These are phyloP conservation scores for Gallinago solitaria DNA, from an alignment of 2,797 vertebrate species.

Conservation along the genomic window DNA sequence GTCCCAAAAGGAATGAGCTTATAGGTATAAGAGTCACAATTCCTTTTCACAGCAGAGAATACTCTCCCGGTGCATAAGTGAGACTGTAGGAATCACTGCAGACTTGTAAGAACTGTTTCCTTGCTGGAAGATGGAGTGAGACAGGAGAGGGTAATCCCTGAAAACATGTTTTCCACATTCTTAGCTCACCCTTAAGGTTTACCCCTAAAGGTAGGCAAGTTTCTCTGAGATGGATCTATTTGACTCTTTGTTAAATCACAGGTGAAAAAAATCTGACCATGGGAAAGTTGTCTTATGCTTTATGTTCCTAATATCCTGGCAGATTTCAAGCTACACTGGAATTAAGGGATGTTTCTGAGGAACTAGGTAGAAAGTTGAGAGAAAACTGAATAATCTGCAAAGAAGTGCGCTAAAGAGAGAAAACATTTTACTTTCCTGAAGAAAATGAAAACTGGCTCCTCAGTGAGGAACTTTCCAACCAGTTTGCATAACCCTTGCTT, in stretches of 20 bases:
- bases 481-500: conserved; percentile 73
- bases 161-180: not conserved
- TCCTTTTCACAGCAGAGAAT: not conserved
- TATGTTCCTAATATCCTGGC: not conserved
- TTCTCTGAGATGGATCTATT: not conserved
- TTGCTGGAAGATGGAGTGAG: not conserved
- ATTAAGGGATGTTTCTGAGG: not conserved
- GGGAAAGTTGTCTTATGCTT: not conserved
- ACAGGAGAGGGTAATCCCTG: not conserved
- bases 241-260: not conserved
- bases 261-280: not conserved
- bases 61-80: not conserved
- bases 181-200: not conserved
- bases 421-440: conserved; percentile 65
- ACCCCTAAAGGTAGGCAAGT: not conserved
- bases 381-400: not conserved
- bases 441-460: conserved; percentile 80
- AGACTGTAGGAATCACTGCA: not conserved
- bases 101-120: not conserved
- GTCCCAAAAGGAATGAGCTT: not conserved
- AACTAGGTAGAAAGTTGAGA: not conserved
- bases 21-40: not conserved
- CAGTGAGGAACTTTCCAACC: conserved; percentile 82
- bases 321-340: not conserved
- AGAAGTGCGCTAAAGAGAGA: not conserved